Evolutionary conservation across 2,797 vertebrate genomes (phyloP).

Genomic region (Eospalax fontanierii): DNA sequence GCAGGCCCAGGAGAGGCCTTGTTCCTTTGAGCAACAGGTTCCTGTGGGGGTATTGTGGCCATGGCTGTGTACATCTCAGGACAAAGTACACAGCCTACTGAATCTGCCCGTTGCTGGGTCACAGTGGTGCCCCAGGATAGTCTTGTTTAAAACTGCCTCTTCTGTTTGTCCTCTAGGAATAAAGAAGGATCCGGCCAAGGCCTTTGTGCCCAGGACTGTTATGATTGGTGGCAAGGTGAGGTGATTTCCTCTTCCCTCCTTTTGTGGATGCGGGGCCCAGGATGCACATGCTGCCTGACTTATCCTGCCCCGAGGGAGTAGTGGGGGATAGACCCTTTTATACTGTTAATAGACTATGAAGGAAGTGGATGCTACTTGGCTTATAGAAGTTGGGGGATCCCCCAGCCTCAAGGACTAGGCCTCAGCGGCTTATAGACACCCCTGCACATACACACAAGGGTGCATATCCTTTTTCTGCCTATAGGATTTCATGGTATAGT

Average conservation of each 20-base stretch:
- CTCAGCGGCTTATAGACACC: background rate
- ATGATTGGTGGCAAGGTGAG: constrained; percentile 95
- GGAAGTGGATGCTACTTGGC: background rate
- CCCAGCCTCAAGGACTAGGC: background rate
- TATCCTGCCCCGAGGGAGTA: background rate
- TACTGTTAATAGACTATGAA: background rate
- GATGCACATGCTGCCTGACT: background rate
- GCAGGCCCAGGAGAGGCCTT: background rate
- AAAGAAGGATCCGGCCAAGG: constrained; percentile 92
- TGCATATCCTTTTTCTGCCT: background rate
- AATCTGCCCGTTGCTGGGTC: background rate
- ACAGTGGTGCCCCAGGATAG: accelerated
- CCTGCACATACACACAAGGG: too few species aligned
- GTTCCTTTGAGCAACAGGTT: background rate
- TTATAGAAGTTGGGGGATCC: background rate
- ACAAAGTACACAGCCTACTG: background rate
- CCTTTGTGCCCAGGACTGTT: constrained; percentile 93
- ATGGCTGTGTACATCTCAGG: background rate
- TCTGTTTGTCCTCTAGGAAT: constrained; percentile 90
- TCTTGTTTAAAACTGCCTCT: background rate
- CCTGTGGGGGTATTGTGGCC: background rate
- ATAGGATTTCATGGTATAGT: background rate
- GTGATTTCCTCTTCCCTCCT: background rate
- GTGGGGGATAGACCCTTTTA: background rate
- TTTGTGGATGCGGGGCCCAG: background rate